Base-by-base conservation (phyloP, 2,797 vertebrate genomes). In the Cyprinodon diabolis region DNA sequence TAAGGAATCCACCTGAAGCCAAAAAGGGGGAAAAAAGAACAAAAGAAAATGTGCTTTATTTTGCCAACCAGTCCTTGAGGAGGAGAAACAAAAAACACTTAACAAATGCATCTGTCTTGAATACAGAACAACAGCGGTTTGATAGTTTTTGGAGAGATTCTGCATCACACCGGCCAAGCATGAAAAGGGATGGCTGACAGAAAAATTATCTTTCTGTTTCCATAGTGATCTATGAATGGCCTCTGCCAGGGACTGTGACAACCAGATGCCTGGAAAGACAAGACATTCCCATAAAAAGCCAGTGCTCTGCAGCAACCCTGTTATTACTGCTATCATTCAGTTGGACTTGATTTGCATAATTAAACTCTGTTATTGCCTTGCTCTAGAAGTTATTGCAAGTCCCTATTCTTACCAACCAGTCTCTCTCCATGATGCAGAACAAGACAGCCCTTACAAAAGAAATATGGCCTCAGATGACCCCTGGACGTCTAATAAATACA, bases 311-410 rank as follows among this genome's bases (percentile, higher is more conserved):
- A 86, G 88, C 90, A 94, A 92, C 90, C 87, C 89, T 91, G 90
- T 94, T 92, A 94, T 95, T 95, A 94, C 90, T 87, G 86, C 91
- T 89, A 95, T 94, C 93, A 91, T 93, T 95, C 93, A 94, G 92
- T 94, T 90, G 86, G 82, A 89, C 79, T 88, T 89, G 87, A 95
- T 95, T 95, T 95, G 91, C 93, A 94, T 95, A 95, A 94, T 92
- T 91, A 91, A 91, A 89, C 88, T 87, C 83, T 84, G 88, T 89
- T 87, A 91, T 84, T 91, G 87, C 78, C 72, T 76, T 66, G 55
- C 83, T 84, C 77, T 75, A 80, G 75, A 84, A 87, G 84, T 72
- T 51, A 71, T 68, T 80, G 74, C 76, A 78, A 84, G 71, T 79
- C 87, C 68, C 80, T 79, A 51, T 80, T 87, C 80, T 77, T 73